These are phyloP conservation scores for Ladona fulva DNA, from an alignment of 1,140 invertebrate genomes.

Conservation along the genomic window DNA sequence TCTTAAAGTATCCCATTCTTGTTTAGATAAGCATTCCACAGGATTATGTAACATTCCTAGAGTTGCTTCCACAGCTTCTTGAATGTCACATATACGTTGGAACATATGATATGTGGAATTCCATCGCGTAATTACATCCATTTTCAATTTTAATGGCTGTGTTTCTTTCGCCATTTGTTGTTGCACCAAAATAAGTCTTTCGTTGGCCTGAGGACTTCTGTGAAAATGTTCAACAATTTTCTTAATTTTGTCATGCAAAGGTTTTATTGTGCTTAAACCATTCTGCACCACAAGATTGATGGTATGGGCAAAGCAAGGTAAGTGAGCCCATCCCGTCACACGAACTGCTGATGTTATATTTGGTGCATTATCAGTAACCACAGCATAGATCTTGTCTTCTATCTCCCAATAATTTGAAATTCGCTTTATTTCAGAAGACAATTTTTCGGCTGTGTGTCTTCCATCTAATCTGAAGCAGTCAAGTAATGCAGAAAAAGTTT, in stretches of 20 bases:
- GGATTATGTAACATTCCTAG: neutral
- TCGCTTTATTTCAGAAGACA: neutral
- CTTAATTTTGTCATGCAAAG: neutral
- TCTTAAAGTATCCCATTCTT: too few relatives aligned
- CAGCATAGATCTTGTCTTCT: neutral
- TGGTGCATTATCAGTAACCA: neutral
- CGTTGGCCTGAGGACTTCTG: neutral
- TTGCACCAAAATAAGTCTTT: too few relatives aligned
- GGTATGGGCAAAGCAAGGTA: neutral
- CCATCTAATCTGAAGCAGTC: neutral
- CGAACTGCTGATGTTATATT: neutral
- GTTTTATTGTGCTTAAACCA: neutral
- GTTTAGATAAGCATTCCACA: neutral
- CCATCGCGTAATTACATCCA: neutral
- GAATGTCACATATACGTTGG: neutral
- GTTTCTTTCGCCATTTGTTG: neutral
- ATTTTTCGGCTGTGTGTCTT: too few relatives aligned
- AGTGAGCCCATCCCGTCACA: neutral
- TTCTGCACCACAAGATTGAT: neutral
- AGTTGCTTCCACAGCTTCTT: neutral
- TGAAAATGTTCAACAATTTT: neutral
- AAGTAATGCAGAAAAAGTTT: neutral
- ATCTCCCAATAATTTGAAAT: neutral
- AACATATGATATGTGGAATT: neutral
- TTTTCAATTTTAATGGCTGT: neutral